phyloP scores from a whole-genome alignment of 1,140 invertebrate species.

The Pygmarrhopalites habei region DNA sequence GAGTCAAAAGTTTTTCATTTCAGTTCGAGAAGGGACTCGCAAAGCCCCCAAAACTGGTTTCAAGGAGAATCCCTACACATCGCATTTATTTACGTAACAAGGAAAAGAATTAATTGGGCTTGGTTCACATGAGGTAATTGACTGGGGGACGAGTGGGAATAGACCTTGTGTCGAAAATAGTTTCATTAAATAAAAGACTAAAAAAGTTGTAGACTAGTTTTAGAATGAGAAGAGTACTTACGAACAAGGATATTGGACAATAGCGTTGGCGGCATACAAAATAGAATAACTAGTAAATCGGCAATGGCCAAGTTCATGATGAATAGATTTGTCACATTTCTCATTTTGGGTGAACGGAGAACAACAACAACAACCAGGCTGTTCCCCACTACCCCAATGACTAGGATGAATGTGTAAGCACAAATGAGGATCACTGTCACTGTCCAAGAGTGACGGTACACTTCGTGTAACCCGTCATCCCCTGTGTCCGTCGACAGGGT shows the following conservation, averaged over 20 bases:
- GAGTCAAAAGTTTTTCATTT: too few relatives aligned
- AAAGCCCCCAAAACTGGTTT: too few relatives aligned
- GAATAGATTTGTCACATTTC: constrained; percentile 90
- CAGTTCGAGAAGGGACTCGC: too few relatives aligned
- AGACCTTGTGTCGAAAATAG: too few relatives aligned
- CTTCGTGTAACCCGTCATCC: too few relatives aligned
- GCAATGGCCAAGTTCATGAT: constrained; percentile 91
- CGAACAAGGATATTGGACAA: constrained; percentile 88
- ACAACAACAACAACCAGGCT: constrained; percentile 86
- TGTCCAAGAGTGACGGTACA: constrained; percentile 57
- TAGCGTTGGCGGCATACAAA: constrained; percentile 84
- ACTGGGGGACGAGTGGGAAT: too few relatives aligned
- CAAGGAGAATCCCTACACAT: too few relatives aligned
- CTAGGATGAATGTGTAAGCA: constrained; percentile 73
- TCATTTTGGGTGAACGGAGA: constrained; percentile 73
- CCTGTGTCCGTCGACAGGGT: neutral
- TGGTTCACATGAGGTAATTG: too few relatives aligned
- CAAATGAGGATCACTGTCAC: constrained; percentile 75
- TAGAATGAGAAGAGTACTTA: constrained; percentile 55
- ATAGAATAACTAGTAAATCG: constrained; percentile 85
- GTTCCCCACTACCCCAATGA: constrained; percentile 78
- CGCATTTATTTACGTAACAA: too few relatives aligned
- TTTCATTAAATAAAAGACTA: too few relatives aligned
- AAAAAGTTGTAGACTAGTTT: too few relatives aligned
- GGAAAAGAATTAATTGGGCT: too few relatives aligned